Evolutionary conservation across 1,140 invertebrate genomes (phyloP).

Genomic region (Dendrolimus punctatus): DNA sequence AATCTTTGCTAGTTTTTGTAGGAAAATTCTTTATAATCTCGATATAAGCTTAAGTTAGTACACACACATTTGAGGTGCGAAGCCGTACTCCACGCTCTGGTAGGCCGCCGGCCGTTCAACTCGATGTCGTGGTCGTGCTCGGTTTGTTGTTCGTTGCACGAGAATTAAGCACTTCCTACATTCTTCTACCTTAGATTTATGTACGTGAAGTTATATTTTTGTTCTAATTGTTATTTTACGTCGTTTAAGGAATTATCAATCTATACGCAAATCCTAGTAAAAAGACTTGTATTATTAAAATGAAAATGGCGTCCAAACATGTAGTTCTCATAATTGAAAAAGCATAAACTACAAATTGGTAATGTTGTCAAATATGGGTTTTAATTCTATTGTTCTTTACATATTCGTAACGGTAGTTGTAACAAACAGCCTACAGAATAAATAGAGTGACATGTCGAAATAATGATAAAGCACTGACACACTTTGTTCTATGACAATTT

Average conservation of each 20-base stretch:
- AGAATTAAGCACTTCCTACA: constrained; percentile 49
- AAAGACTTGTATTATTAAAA: no score
- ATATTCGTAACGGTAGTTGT: background rate
- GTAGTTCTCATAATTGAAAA: no score
- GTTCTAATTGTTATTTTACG: background rate
- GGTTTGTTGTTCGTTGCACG: constrained; percentile 44
- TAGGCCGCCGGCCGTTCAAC: constrained; percentile 59
- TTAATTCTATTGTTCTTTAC: background rate
- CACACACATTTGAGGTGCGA: constrained; percentile 23
- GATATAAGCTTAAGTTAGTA: background rate
- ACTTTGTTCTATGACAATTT: constrained; percentile 61
- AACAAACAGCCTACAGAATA: background rate
- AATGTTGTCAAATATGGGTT: no score
- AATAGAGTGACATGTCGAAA: constrained; percentile 23
- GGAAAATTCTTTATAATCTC: no score
- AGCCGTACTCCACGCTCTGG: constrained; percentile 48
- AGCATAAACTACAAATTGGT: no score
- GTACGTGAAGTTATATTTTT: constrained; percentile 1
- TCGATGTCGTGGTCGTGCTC: constrained; percentile 42
- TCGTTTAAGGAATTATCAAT: background rate
- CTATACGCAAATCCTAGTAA: no score
- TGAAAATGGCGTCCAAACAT: no score
- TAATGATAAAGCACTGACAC: constrained; percentile 60
- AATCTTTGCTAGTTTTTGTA: no score
- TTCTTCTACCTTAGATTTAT: constrained; percentile 18